Evolutionary conservation across 2,797 vertebrate species (phyloP).

Genomic region (Nothura maculosa): DNA sequence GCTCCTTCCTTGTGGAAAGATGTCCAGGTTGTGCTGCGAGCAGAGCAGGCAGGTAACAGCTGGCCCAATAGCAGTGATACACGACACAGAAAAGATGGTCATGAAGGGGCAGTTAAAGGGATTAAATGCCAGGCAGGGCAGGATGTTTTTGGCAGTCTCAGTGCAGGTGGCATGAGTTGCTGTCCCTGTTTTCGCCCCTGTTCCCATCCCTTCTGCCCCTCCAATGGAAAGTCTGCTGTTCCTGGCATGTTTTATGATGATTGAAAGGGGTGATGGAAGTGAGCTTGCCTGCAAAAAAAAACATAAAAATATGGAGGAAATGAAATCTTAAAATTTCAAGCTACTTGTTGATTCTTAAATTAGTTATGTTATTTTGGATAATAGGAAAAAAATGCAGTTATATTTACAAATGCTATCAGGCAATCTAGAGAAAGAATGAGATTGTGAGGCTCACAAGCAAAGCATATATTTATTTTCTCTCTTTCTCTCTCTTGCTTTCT

Average conservation of each 20-base stretch:
- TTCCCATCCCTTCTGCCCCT: not conserved
- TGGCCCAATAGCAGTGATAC: not conserved
- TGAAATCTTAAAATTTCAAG: not conserved
- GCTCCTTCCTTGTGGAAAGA: not conserved
- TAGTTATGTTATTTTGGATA: constrained; percentile 9
- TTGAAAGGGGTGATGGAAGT: not conserved
- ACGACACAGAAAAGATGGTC: not conserved
- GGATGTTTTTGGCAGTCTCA: not conserved
- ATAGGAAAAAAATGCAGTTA: not conserved
- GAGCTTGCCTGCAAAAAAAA: not conserved
- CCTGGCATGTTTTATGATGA: not conserved
- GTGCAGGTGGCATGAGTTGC: not conserved
- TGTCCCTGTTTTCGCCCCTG: not conserved
- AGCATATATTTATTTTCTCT: not conserved
- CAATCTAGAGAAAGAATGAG: not conserved
- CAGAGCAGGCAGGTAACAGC: not conserved
- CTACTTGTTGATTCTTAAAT: not conserved
- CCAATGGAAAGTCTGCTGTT: not conserved
- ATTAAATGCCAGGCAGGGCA: not conserved
- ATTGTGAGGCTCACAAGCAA: not conserved
- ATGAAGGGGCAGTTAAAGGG: not conserved
- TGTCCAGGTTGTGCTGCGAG: not conserved
- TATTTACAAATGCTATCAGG: not conserved
- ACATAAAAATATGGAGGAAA: not conserved
- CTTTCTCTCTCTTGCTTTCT: not conserved